These are phyloP conservation scores for Aphelenchoides besseyi DNA, from an alignment of 1,140 invertebrate species.

Conservation along the genomic window DNA sequence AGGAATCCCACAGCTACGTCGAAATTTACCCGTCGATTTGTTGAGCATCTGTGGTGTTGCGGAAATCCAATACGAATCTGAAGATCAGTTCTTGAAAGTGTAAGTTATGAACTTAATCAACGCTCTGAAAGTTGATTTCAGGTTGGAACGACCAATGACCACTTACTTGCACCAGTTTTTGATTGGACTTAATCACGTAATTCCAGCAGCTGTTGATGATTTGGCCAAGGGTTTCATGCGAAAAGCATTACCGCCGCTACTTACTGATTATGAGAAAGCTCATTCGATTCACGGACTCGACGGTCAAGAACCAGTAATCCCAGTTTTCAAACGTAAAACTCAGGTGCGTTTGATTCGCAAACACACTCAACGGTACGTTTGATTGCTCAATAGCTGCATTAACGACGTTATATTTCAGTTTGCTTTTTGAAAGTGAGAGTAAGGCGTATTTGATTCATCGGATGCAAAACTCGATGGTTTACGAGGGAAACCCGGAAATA, in stretches of 20 bases:
- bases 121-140: constrained; percentile 25
- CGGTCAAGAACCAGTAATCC: neutral
- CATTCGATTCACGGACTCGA: neutral
- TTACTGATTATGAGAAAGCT: constrained; percentile 24
- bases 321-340: constrained; percentile 26
- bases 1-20: constrained; percentile 18
- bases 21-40: constrained; percentile 24
- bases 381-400: too few species aligned
- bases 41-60: constrained; percentile 33
- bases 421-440: constrained; percentile 36
- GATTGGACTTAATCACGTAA: neutral
- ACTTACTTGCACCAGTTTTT: neutral
- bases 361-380: constrained; percentile 38
- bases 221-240: constrained; percentile 35
- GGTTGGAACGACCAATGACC: constrained; percentile 10
- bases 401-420: constrained; percentile 33
- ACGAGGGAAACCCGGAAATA: constrained; percentile 25
- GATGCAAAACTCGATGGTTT: constrained; percentile 35
- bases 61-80: constrained; percentile 27
- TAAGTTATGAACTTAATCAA: constrained; percentile 26
- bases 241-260: constrained; percentile 36
- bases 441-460: constrained; percentile 39
- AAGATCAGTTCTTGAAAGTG: constrained; percentile 28
- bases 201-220: constrained; percentile 33
- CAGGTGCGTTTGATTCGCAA: constrained; percentile 40